Evolutionary conservation across 2,797 vertebrate genomes (phyloP).

Genomic region (Chelonia mydas): DNA sequence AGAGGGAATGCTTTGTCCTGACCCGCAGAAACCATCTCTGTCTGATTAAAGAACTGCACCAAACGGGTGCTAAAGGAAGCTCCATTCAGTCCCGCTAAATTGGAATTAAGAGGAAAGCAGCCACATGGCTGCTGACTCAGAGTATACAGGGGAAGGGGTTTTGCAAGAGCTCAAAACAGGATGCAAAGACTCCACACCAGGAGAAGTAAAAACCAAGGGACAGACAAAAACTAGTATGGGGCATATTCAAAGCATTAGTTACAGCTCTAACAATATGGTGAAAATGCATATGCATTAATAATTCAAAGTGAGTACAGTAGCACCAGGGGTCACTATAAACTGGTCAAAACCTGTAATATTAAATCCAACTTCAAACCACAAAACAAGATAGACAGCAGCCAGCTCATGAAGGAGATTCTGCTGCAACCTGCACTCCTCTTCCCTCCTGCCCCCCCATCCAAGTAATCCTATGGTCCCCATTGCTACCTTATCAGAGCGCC

Average conservation of each 20-base stretch:
- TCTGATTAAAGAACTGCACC: not conserved
- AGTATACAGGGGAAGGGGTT: not conserved
- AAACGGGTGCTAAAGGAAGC: not conserved
- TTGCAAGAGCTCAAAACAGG: not conserved
- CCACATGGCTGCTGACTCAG: too few species aligned
- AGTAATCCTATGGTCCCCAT: fast-evolving
- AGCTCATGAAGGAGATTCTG: not conserved
- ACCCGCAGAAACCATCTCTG: not conserved
- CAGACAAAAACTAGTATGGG: not conserved
- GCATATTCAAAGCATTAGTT: not conserved
- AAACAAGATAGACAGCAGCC: not conserved
- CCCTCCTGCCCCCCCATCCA: not conserved
- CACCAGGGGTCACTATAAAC: not conserved
- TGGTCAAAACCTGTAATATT: not conserved
- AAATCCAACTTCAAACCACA: not conserved
- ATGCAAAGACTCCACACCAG: not conserved
- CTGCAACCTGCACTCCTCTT: not conserved
- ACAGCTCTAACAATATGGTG: not conserved
- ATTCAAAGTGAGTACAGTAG: not conserved
- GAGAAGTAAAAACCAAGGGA: not conserved
- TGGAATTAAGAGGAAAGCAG: fast-evolving
- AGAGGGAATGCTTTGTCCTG: not conserved
- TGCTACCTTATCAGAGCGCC: not conserved
- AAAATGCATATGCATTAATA: conserved; percentile 6
- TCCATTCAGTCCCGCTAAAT: not conserved